Evolutionary conservation across 2,888 invertebrate species (phyloP).

Genomic region (Bembecia ichneumoniformis): DNA sequence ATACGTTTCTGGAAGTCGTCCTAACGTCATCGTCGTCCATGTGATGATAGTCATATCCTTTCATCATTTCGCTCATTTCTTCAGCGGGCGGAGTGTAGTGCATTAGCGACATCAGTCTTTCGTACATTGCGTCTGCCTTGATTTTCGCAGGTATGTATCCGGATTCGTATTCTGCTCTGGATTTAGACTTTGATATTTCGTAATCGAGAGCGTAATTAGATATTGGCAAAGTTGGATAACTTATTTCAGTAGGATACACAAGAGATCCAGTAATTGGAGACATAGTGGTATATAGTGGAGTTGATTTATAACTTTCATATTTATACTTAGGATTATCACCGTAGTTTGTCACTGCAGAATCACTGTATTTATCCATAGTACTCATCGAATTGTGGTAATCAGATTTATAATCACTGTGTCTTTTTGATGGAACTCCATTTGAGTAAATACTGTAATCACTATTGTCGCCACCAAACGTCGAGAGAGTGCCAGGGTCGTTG

Average conservation of each 20-base stretch:
- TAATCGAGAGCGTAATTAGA: slow-evolving; percentile 17
- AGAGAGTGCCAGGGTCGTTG: slow-evolving; percentile 18
- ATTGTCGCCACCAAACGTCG: slow-evolving; percentile 12
- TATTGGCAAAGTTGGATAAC: background rate
- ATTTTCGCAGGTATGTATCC: slow-evolving; percentile 21
- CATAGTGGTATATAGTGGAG: background rate
- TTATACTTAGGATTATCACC: background rate
- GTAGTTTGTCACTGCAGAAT: background rate
- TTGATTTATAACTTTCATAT: background rate
- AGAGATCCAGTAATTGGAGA: background rate
- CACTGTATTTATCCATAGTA: background rate
- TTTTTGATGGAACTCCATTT: background rate
- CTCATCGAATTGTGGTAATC: background rate
- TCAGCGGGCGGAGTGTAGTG: slow-evolving; percentile 22
- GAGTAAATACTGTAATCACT: background rate
- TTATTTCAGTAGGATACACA: background rate
- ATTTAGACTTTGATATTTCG: slow-evolving; percentile 21
- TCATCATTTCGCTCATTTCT: slow-evolving; percentile 12
- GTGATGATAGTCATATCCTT: slow-evolving; percentile 25
- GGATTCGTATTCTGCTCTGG: slow-evolving; percentile 17
- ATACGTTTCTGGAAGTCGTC: slow-evolving; percentile 31
- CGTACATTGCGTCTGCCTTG: slow-evolving; percentile 25
- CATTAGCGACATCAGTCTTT: slow-evolving; percentile 31
- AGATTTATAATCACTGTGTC: slow-evolving; percentile 2
- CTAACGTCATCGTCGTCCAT: slow-evolving; percentile 46